These are phyloP conservation scores for Epicampocera succincta DNA, from an alignment of 2,888 invertebrate genomes.

Conservation along the genomic window DNA sequence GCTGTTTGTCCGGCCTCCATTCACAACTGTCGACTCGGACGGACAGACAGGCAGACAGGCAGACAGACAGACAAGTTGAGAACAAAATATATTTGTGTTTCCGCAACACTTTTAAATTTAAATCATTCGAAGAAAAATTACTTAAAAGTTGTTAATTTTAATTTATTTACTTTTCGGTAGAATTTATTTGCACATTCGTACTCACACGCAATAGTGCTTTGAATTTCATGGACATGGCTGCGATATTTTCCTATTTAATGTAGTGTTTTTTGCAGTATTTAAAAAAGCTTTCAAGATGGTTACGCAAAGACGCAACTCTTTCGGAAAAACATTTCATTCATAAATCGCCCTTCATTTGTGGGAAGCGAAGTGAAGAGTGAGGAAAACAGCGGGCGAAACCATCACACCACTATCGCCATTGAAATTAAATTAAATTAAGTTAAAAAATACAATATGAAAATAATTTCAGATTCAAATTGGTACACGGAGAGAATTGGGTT, in stretches of 20 bases:
- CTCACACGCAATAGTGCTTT: background rate
- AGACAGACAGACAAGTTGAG: background rate
- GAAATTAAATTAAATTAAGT: conserved; percentile 29
- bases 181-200: background rate
- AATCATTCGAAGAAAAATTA: conserved; percentile 27
- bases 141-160: conserved; percentile 27
- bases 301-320: conserved; percentile 39
- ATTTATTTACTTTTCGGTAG: background rate
- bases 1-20: background rate
- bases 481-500: conserved; percentile 17
- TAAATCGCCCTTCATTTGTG: conserved; percentile 18
- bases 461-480: background rate
- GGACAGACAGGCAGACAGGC: background rate
- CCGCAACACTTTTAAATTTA: conserved; percentile 36
- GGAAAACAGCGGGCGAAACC: conserved; percentile 20
- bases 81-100: conserved; percentile 12
- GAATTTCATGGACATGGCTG: background rate
- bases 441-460: conserved; percentile 6
- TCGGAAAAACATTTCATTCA: conserved; percentile 46
- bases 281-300: conserved; percentile 7
- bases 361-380: background rate
- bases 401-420: conserved; percentile 8
- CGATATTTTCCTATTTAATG: conserved; percentile 16
- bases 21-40: background rate
- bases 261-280: conserved; percentile 28